These are phyloP conservation scores for Aromia moschata DNA, from an alignment of 2,888 invertebrate species.

Conservation along the genomic window DNA sequence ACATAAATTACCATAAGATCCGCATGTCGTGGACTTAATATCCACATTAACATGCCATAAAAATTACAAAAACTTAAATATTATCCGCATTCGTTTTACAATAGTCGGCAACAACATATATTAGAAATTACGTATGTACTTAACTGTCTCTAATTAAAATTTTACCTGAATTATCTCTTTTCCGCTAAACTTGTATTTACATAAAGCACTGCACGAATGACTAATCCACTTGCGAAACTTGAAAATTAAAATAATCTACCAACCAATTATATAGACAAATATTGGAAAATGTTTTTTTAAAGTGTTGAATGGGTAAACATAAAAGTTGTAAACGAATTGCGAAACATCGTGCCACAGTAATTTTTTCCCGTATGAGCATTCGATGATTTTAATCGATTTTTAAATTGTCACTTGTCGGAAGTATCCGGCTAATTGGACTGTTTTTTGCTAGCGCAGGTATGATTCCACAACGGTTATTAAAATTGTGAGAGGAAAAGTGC, in stretches of 20 bases:
- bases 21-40: background rate
- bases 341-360: background rate
- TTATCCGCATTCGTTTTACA: background rate
- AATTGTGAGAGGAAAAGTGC: no score
- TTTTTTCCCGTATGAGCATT: background rate
- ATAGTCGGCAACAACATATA: background rate
- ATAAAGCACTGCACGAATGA: background rate
- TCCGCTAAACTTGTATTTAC: background rate
- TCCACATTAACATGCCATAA: background rate
- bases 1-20: background rate
- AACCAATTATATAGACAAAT: background rate
- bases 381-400: background rate
- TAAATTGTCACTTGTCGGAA: background rate
- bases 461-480: no score
- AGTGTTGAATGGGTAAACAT: background rate
- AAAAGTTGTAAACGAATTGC: background rate
- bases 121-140: background rate
- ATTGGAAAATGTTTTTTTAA: background rate
- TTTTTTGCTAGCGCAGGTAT: no score
- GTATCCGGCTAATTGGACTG: background rate
- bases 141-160: background rate
- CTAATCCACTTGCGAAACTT: background rate
- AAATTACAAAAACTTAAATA: background rate
- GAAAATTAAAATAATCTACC: background rate
- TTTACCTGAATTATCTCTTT: background rate